These are phyloP conservation scores for Pterostichus niger DNA, from an alignment of 2,888 invertebrate genomes.

Conservation along the genomic window DNA sequence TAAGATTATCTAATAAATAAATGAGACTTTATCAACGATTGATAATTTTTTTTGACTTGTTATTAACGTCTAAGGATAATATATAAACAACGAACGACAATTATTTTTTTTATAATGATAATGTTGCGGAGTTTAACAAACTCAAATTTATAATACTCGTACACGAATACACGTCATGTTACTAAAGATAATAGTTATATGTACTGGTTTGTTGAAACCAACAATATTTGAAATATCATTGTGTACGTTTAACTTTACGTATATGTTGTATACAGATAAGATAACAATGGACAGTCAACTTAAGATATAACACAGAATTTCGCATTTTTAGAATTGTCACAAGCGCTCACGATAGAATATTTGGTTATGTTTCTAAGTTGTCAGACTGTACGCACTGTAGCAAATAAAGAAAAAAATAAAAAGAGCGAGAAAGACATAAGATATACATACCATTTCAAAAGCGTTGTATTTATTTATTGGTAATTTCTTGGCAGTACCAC, in stretches of 20 bases:
- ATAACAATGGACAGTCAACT: slow-evolving; percentile 8
- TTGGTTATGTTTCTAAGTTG: slow-evolving; percentile 28
- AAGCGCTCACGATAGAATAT: slow-evolving; percentile 5
- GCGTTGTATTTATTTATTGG: slow-evolving; percentile 39
- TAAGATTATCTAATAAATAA: slow-evolving; percentile 8
- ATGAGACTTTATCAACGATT: neutral
- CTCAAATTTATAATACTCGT: neutral
- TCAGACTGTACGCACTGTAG: slow-evolving; percentile 28
- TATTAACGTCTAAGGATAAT: slow-evolving; percentile 17
- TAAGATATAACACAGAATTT: neutral
- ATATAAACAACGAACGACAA: slow-evolving; percentile 1
- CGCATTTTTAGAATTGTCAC: neutral
- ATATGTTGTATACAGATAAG: slow-evolving; percentile 7
- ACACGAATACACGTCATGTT: neutral
- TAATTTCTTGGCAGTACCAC: slow-evolving; percentile 23
- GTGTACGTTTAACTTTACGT: slow-evolving; percentile 1
- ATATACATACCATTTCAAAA: slow-evolving; percentile 61
- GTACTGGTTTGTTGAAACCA: neutral
- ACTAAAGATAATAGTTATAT: slow-evolving; percentile 22
- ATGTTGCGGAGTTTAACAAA: slow-evolving; percentile 33
- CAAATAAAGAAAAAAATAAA: slow-evolving; percentile 1
- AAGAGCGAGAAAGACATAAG: slow-evolving; percentile 37
- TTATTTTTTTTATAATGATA: slow-evolving; percentile 24
- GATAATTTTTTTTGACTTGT: neutral
- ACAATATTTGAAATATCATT: neutral